Conservation (phyloP, 2,797 vertebrate species). For the Gephyroberyx darwinii region DNA sequence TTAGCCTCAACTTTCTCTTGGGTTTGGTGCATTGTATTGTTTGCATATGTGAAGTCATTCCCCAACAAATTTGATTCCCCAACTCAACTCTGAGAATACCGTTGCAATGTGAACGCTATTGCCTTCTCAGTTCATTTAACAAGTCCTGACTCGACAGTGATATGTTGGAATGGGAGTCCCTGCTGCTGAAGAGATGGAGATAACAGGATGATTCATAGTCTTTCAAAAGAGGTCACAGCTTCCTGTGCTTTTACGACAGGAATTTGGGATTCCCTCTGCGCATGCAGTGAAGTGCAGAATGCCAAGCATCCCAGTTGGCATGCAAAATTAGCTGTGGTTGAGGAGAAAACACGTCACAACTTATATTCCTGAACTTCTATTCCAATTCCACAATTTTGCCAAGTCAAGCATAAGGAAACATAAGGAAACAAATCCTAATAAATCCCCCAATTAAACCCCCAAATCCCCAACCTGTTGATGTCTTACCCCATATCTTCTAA, state of each 20-base stretch:
- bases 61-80: conserved; percentile 55
- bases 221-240: conserved; percentile 76
- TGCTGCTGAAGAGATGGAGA: conserved; percentile 66
- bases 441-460: not conserved
- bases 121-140: conserved; percentile 65
- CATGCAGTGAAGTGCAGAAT: conserved; percentile 61
- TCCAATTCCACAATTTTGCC: conserved; percentile 10
- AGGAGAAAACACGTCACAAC: conserved; percentile 52
- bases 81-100: conserved; percentile 48
- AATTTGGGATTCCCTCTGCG: conserved; percentile 79
- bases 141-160: conserved; percentile 54
- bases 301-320: conserved; percentile 67
- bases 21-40: conserved; percentile 44
- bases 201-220: conserved; percentile 79
- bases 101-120: conserved; percentile 55
- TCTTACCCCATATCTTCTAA: not conserved
- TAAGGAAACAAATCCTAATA: conserved; percentile 7
- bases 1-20: conserved; percentile 33
- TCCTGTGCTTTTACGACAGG: conserved; percentile 74
- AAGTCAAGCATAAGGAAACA: conserved; percentile 21
- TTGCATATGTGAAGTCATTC: conserved; percentile 51
- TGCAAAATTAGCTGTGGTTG: conserved; percentile 67
- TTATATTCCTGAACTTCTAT: conserved; percentile 45
- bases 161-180: conserved; percentile 59
- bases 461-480: conserved; percentile 10